Conservation (phyloP, 2,113 vertebrate genomes). For the Plestiodon gilberti region DNA sequence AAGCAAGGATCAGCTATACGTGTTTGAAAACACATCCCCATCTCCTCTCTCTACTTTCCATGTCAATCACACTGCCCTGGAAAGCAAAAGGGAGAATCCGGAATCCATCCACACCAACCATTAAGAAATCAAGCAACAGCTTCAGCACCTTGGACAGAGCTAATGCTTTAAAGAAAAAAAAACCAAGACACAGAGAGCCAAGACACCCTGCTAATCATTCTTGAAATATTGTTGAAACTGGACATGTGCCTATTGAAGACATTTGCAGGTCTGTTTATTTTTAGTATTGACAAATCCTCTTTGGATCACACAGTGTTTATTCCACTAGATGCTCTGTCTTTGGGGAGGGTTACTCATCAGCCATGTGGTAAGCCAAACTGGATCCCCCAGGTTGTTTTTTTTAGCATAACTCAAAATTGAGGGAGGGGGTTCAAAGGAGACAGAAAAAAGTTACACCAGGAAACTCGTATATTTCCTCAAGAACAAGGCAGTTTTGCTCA, state of each 20-base stretch:
- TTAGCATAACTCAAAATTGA: background rate
- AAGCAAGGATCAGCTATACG: slow-evolving; percentile 63
- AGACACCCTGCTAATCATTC: slow-evolving; percentile 16
- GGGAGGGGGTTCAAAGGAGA: too few species aligned
- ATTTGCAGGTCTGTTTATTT: slow-evolving; percentile 72
- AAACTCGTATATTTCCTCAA: background rate
- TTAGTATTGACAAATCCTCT: slow-evolving; percentile 75
- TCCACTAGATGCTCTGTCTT: slow-evolving; percentile 47
- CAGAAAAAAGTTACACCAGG: background rate
- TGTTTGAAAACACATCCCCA: slow-evolving; percentile 66
- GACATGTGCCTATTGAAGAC: slow-evolving; percentile 58
- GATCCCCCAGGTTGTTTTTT: fast-evolving
- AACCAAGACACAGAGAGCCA: background rate
- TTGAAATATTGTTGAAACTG: slow-evolving; percentile 43
- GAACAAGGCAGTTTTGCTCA: slow-evolving; percentile 31
- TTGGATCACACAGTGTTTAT: slow-evolving; percentile 57
- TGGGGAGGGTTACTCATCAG: slow-evolving; percentile 33
- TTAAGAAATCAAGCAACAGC: slow-evolving; percentile 37
- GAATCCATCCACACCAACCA: slow-evolving; percentile 19
- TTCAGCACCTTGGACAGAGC: slow-evolving; percentile 75
- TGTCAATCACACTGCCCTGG: background rate
- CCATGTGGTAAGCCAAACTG: fast-evolving
- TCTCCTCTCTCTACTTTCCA: background rate
- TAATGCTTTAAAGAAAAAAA: fast-evolving
- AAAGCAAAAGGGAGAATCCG: background rate